A percentile compares a stretch with the other conserved stretches of the same genome.
Conservation (phyloP, 1,140 invertebrate genomes). For the Camponotus pennsylvanicus region DNA sequence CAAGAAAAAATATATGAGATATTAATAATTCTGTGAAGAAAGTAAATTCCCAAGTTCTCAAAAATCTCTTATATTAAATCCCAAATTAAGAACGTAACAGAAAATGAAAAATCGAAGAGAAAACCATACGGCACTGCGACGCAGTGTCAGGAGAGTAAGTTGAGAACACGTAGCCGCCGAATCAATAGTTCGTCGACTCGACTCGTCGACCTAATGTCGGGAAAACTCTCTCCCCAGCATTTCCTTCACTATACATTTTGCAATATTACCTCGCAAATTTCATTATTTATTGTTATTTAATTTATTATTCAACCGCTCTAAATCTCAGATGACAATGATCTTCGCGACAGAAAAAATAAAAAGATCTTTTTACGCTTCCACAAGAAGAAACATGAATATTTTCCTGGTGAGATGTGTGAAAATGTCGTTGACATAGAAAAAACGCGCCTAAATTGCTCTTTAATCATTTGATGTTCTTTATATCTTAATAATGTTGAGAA, state of each 20-base stretch:
- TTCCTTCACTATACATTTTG: constrained; percentile 13
- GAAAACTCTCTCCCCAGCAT: constrained; percentile 43
- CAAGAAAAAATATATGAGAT: neutral
- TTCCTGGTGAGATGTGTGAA: neutral
- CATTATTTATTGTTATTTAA: too few species aligned
- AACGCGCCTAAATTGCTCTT: neutral
- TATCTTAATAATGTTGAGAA: neutral
- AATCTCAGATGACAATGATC: neutral
- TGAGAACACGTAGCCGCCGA: constrained; percentile 54
- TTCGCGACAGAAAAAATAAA: constrained; percentile 55
- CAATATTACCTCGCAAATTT: too few species aligned
- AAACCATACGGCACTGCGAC: constrained; percentile 68
- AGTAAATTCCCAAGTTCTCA: neutral
- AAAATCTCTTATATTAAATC: too few species aligned
- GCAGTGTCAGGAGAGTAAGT: constrained; percentile 28
- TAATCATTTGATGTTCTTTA: neutral
- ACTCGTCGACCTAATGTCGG: constrained; percentile 67
- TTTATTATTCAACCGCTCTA: neutral
- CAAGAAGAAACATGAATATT: neutral
- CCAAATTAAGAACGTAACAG: neutral
- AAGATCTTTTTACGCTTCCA: neutral
- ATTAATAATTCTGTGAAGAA: neutral
- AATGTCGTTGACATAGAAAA: neutral
- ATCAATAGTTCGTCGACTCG: constrained; percentile 85
- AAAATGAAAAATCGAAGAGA: constrained; percentile 28